Evolutionary conservation across 1,140 invertebrate species (phyloP), one percentile per base, ranked within the genome.

Genomic region (Grapholita molesta): DNA sequence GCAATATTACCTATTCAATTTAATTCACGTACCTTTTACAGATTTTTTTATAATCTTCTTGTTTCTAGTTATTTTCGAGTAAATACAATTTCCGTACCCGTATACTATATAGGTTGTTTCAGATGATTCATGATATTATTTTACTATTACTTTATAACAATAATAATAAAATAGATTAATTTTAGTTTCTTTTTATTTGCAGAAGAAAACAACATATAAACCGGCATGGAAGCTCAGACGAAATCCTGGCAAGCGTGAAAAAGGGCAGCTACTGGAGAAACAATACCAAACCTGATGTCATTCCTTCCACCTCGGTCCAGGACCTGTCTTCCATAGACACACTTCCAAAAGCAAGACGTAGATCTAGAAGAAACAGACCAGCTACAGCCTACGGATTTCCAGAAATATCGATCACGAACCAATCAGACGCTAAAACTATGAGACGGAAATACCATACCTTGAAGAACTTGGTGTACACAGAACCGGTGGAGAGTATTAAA

Each of bases 401-500:
- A 69, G 89, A 91, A 76, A 89, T 91, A 70, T 85, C 85, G 18
- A 84, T 91, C 66, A 88, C 87, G 3, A 83, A 82, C 30, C 83
- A 85, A 67, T 81, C 83, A 4, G 87, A 91, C 66, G 75, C 78
- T 3, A 89, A 89, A 74, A 87, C 84, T 5, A 80, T 88, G 67
- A 78, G 87, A 32, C 68, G 79, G 18, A 91, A 91, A 57, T 91
- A 91, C 53, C 89, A 91, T 33, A 91, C 88, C 0, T 53, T 91
- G 66, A 89, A 80, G 72, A 89, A 80, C 66, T 66, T 90, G 61
- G 89, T 91, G 32, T 90, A 90, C 30, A 85, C 82, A 0, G 89
- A 91, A 8, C 84, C 86, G 3, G 84, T 90, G 66, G 88, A 91
- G 11, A 88, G 75, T 66, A 79, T 90, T 0, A 83, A 80, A 53